These are phyloP conservation scores for Pipa parva DNA, from an alignment of 2,113 vertebrate species.

Conservation along the genomic window DNA sequence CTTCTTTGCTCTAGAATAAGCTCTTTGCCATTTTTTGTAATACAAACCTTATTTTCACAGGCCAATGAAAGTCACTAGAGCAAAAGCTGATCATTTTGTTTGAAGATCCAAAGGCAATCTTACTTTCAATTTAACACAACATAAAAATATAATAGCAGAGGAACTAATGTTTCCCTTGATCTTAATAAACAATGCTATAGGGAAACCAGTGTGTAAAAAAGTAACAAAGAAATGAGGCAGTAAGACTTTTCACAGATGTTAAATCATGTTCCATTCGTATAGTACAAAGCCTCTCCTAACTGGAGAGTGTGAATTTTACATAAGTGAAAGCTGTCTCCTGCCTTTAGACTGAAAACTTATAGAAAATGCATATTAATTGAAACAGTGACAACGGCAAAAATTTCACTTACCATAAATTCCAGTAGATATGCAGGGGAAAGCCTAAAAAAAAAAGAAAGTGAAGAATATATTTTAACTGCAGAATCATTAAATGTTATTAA, in stretches of 20 bases:
- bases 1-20: neutral
- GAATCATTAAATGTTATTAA: too few relatives aligned
- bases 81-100: neutral
- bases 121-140: neutral
- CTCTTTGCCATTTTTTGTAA: neutral
- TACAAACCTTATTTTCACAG: neutral
- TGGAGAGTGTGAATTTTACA: too few relatives aligned
- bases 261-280: too few relatives aligned
- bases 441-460: conserved; percentile 70
- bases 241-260: too few relatives aligned
- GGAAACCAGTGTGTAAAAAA: neutral
- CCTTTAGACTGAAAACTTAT: too few relatives aligned
- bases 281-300: too few relatives aligned
- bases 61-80: neutral
- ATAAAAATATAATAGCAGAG: neutral
- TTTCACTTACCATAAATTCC: conserved; percentile 93
- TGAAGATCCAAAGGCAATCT: neutral
- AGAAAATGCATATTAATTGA: too few relatives aligned
- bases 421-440: conserved; percentile 97
- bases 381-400: too few relatives aligned
- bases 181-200: neutral
- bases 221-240: too few relatives aligned
- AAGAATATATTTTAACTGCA: neutral
- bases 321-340: too few relatives aligned
- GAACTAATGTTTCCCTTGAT: neutral